These are phyloP conservation scores for Larimichthys crocea DNA, from an alignment of 2,113 vertebrate species.

Conservation along the genomic window DNA sequence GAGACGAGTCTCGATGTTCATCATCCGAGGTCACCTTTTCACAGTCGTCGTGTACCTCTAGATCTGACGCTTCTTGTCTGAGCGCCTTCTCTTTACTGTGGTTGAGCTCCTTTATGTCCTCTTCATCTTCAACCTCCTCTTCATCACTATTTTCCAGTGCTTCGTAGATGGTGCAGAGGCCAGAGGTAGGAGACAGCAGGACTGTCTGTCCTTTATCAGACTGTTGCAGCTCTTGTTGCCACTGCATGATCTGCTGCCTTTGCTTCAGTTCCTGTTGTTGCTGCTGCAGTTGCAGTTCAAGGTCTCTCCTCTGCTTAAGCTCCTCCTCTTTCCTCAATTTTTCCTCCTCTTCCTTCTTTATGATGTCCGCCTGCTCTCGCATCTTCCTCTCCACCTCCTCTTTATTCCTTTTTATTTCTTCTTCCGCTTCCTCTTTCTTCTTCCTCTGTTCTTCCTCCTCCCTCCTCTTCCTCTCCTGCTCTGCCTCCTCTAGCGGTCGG, in stretches of 20 bases:
- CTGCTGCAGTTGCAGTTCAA: slow-evolving; percentile 76
- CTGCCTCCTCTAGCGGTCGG: slow-evolving; percentile 63
- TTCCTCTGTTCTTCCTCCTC: slow-evolving; percentile 64
- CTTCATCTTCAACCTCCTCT: slow-evolving; percentile 64
- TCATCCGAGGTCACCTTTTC: neutral
- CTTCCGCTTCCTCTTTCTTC: slow-evolving; percentile 64
- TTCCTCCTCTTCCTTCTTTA: slow-evolving; percentile 32
- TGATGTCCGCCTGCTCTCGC: slow-evolving; percentile 1
- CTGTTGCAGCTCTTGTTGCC: slow-evolving; percentile 79
- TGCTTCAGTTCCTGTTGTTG: slow-evolving; percentile 80
- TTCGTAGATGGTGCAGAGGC: slow-evolving; percentile 85
- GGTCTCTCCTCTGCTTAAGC: slow-evolving; percentile 59
- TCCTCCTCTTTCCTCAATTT: slow-evolving; percentile 35
- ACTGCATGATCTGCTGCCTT: slow-evolving; percentile 80
- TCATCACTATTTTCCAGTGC: slow-evolving; percentile 78
- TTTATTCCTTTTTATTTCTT: slow-evolving; percentile 70
- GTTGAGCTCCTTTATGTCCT: slow-evolving; percentile 20
- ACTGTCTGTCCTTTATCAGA: slow-evolving; percentile 47
- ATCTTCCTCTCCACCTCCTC: slow-evolving; percentile 38
- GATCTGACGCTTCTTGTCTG: neutral
- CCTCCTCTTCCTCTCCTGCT: slow-evolving; percentile 70
- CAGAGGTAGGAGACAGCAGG: slow-evolving; percentile 77
- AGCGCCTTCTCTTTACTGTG: neutral
- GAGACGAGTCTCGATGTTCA: neutral
- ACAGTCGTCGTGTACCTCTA: neutral